These are phyloP conservation scores for Eulemur macaco DNA, from an alignment of 2,113 vertebrate species.

Conservation along the genomic window DNA sequence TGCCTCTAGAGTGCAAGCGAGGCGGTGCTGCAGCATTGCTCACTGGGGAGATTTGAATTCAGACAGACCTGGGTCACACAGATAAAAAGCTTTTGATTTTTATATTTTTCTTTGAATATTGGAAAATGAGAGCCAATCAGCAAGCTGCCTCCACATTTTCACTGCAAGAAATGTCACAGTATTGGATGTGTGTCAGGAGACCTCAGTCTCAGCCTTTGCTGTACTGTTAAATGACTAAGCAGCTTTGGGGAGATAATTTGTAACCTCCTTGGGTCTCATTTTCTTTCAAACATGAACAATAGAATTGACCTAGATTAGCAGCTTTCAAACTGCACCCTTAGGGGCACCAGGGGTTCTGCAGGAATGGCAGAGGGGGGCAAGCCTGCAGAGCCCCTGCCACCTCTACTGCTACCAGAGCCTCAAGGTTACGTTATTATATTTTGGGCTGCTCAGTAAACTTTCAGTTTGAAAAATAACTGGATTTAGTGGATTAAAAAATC, in stretches of 20 bases:
- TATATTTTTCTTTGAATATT: background rate
- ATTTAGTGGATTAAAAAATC: background rate
- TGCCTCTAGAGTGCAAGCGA: background rate
- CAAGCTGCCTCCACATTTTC: background rate
- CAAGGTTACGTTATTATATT: background rate
- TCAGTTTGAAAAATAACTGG: background rate
- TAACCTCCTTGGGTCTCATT: constrained; percentile 29
- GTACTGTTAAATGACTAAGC: background rate
- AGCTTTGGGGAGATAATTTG: constrained; percentile 16
- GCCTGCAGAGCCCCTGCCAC: background rate
- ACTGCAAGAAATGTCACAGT: background rate
- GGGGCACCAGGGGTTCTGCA: background rate
- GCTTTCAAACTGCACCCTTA: background rate
- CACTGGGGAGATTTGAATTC: background rate
- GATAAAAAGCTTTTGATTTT: background rate
- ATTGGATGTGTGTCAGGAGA: background rate
- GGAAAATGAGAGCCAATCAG: background rate
- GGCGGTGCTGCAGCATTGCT: rapidly evolving
- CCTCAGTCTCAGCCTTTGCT: background rate
- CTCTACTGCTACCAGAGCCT: background rate
- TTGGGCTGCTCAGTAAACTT: background rate
- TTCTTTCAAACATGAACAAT: constrained; percentile 44
- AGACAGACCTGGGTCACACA: background rate
- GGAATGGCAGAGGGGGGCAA: background rate
- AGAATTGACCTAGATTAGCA: constrained; percentile 34